Conservation (phyloP, 2,113 vertebrate species). For the Poecile atricapillus region DNA sequence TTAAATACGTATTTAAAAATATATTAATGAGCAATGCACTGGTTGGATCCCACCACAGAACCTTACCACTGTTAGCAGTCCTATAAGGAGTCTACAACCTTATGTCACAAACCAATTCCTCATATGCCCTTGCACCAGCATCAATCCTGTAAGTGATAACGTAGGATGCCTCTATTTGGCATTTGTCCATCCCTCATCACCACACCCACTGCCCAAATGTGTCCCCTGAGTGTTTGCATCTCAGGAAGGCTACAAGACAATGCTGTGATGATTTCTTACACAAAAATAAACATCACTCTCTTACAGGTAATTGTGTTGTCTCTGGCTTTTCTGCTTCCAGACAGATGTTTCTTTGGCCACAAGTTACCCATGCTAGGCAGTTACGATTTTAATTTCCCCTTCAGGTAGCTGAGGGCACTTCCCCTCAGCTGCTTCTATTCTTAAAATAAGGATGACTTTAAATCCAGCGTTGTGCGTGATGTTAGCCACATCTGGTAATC, state of each 20-base stretch:
- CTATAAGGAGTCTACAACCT: not conserved
- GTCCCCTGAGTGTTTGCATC: rapidly evolving
- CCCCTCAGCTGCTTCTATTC: not conserved
- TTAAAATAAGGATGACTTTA: not conserved
- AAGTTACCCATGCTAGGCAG: not conserved
- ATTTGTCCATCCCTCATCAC: not conserved
- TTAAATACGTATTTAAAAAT: not conserved
- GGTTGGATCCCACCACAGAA: not conserved
- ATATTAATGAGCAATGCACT: not conserved
- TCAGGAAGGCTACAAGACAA: not conserved
- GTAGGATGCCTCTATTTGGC: no score
- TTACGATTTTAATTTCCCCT: not conserved
- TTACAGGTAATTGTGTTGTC: not conserved
- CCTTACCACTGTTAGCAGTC: not conserved
- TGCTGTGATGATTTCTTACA: not conserved
- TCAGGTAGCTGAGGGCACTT: not conserved
- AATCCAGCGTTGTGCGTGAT: not conserved
- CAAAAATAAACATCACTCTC: not conserved
- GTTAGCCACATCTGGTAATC: not conserved
- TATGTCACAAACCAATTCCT: rapidly evolving
- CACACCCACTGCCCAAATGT: not conserved
- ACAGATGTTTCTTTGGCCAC: not conserved
- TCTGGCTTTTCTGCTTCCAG: not conserved
- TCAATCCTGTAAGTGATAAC: not conserved
- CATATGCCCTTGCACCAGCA: not conserved